Evolutionary conservation across 2,797 vertebrate genomes (phyloP).

Genomic region (Lophius americanus): DNA sequence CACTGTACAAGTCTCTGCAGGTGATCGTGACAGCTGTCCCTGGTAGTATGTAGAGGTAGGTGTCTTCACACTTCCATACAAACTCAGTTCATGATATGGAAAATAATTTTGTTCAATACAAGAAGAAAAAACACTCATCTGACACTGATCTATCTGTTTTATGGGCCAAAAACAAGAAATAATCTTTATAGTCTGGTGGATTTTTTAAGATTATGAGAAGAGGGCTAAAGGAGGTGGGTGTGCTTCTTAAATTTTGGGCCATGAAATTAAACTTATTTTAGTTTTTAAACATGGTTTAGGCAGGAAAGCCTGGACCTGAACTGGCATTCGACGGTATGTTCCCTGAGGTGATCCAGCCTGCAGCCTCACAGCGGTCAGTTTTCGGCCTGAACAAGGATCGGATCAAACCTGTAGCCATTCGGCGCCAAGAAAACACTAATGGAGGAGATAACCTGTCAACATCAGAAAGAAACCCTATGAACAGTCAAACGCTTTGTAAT

Average conservation of each 20-base stretch:
- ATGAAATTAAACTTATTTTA: neutral
- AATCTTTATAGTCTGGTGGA: neutral
- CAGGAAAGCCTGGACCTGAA: slow-evolving; percentile 26
- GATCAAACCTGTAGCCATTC: slow-evolving; percentile 12
- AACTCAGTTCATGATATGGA: neutral
- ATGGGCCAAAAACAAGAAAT: neutral
- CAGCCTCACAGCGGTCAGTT: slow-evolving; percentile 39
- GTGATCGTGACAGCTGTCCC: slow-evolving; percentile 19
- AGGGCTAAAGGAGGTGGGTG: neutral
- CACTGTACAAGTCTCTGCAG: slow-evolving; percentile 13
- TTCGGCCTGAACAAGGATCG: slow-evolving; percentile 51
- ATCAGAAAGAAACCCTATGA: slow-evolving; percentile 5
- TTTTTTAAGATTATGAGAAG: neutral
- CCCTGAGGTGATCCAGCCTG: slow-evolving; percentile 42
- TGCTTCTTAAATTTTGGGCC: neutral
- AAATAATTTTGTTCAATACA: neutral
- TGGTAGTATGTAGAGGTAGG: slow-evolving; percentile 1
- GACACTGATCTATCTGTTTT: slow-evolving; percentile 1
- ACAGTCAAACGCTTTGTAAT: slow-evolving; percentile 26
- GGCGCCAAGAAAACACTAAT: slow-evolving; percentile 35
- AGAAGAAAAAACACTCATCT: neutral
- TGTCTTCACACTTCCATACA: neutral
- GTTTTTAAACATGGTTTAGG: slow-evolving; percentile 17
- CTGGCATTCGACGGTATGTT: slow-evolving; percentile 28
- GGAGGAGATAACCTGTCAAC: slow-evolving; percentile 52